phyloP scores from a whole-genome alignment of 1,140 invertebrate species.

The Drosophila virilis region DNA sequence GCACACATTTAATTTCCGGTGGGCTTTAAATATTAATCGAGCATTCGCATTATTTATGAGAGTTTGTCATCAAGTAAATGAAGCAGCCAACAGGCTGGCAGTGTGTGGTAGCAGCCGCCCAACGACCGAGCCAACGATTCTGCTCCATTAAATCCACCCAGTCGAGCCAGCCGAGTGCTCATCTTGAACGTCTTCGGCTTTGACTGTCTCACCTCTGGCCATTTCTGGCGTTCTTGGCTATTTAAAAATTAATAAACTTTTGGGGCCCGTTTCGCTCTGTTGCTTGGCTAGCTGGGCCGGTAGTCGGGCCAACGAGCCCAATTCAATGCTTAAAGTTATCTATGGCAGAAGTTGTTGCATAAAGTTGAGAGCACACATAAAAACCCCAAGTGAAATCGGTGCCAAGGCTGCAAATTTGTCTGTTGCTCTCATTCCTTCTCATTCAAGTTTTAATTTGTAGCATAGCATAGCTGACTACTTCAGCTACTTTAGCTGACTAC shows the following conservation, averaged over 20 bases:
- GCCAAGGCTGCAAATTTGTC: conserved; percentile 10
- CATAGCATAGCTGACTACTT: no score
- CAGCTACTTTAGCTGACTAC: no score
- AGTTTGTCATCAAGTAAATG: conserved; percentile 78
- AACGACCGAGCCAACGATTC: neutral
- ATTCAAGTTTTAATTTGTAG: neutral
- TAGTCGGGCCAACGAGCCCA: neutral
- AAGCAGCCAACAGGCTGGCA: conserved; percentile 49
- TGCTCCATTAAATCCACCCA: conserved; percentile 11
- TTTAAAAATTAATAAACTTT: conserved; percentile 72
- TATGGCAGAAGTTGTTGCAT: conserved; percentile 4
- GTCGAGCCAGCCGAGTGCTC: neutral
- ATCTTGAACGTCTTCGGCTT: conserved; percentile 13
- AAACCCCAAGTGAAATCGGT: conserved; percentile 1
- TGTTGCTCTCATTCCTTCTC: neutral
- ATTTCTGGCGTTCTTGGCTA: conserved; percentile 55
- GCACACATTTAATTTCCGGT: conserved; percentile 76
- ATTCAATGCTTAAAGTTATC: conserved; percentile 11
- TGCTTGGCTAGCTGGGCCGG: conserved; percentile 8
- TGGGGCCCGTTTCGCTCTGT: conserved; percentile 36
- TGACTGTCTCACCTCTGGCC: conserved; percentile 51
- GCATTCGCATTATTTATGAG: conserved; percentile 75
- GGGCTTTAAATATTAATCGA: conserved; percentile 78
- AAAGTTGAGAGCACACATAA: conserved; percentile 1
- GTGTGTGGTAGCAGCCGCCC: neutral